Percentiles rank a stretch among this genome's conserved stretches.
Conservation (phyloP, 2,113 vertebrate genomes). For the Hippocampus barbouri region DNA sequence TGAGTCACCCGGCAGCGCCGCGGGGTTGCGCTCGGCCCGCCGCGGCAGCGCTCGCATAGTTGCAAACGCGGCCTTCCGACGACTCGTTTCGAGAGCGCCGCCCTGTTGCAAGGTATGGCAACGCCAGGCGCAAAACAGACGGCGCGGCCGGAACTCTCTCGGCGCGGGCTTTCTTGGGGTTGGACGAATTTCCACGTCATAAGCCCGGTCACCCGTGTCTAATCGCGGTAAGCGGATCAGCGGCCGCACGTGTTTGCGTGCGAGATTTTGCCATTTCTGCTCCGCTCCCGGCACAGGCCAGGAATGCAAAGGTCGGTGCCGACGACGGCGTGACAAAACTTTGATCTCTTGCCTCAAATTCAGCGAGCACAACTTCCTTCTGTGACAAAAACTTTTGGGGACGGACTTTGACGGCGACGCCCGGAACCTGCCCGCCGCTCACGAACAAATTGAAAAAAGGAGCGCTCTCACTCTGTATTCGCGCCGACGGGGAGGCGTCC, state of each 20-base stretch:
- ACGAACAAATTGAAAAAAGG: no score
- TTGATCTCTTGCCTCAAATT: slow-evolving; percentile 22
- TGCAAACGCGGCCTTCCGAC: not conserved
- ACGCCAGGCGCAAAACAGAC: not conserved
- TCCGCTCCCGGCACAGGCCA: slow-evolving; percentile 25
- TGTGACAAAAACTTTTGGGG: slow-evolving; percentile 28
- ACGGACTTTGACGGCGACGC: no score
- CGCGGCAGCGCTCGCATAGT: slow-evolving; percentile 45
- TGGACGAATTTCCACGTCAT: slow-evolving; percentile 19
- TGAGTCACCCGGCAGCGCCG: slow-evolving; percentile 49
- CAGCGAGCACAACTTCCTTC: slow-evolving; percentile 23
- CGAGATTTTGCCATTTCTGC: slow-evolving; percentile 16
- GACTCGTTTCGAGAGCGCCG: not conserved
- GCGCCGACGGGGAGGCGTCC: no score
- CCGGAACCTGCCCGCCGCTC: no score
- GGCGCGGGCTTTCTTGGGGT: not conserved
- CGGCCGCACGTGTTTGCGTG: slow-evolving; percentile 17
- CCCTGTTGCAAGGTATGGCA: not conserved
- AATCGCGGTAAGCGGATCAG: slow-evolving; percentile 58
- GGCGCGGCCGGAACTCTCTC: not conserved
- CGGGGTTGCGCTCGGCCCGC: slow-evolving; percentile 37
- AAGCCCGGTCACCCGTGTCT: slow-evolving; percentile 49
- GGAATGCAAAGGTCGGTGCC: slow-evolving; percentile 27
- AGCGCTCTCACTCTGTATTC: no score
- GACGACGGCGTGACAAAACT: slow-evolving; percentile 33